Evolutionary conservation across 2,797 vertebrate species (phyloP), one percentile per base, ranked within the genome.

Genomic region (Pantherophis vulpinus): DNA sequence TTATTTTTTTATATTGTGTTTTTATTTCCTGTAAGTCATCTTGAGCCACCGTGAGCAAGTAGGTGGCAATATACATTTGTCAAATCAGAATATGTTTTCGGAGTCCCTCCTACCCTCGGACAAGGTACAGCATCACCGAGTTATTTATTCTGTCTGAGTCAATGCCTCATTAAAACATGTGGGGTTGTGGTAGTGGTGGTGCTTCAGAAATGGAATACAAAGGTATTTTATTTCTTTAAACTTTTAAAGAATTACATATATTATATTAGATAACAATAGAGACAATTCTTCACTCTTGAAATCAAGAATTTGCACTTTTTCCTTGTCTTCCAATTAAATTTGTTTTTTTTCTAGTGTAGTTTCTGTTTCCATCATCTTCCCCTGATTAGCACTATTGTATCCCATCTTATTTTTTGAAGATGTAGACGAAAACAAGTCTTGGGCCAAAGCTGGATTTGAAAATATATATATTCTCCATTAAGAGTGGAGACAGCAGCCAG

Each of bases 231-330:
- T 91, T 74, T 63, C 37, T 42, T n/a, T 6, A 29, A 12, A 10
- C 87, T 83, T 88, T 20, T 47, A 95, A 94, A 79, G 16, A 94
- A 14, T 61, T 93, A 10, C 93, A 93, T 16, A 93, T 10, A 13
- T 95, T 12, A 92, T 1, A 92, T 90, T 42, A 86, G 32, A 27
- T 27, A 58, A 58, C 61, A 20, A 70, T 27, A 88, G 37, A 18
- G 9, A 42, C 27, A 32, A 29, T 10, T 51, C 11, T 88, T 87
- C 11, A 55, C 59, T 56, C 86, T 88, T 93, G 55, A 91, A 87
- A 91, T 23, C 13, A 70, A 87, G 61, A 29, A 32, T 70, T 51
- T 79, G 16, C 5, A 25, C 2, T 79, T 32, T 56, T 27, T 11
- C n/a, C 20, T 61, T 47, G 23, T 18, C 18, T 16, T 58, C 37